Evolutionary conservation across 2,113 vertebrate genomes (phyloP).

Genomic region (Anas platyrhynchos): DNA sequence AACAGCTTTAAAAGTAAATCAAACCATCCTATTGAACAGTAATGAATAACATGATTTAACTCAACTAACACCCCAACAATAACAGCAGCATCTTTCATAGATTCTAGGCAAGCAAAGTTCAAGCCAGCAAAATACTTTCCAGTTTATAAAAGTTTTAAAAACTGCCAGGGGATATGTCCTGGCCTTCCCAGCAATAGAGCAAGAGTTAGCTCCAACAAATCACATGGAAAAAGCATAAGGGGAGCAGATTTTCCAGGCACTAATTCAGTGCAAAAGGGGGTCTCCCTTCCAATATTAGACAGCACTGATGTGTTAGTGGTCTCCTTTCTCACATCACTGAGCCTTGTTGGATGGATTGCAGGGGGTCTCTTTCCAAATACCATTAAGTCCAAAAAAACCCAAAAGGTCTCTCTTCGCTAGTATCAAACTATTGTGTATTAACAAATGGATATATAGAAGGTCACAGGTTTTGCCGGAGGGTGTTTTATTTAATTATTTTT

Average conservation of each 20-base stretch:
- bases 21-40: neutral
- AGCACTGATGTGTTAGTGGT: constrained; percentile 10
- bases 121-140: constrained; percentile 78
- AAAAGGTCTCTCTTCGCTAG: constrained; percentile 11
- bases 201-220: constrained; percentile 48
- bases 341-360: constrained; percentile 29
- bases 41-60: constrained; percentile 17
- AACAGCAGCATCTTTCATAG: constrained; percentile 31
- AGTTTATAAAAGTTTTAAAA: constrained; percentile 74
- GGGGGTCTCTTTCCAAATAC: constrained; percentile 53
- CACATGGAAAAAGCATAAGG: constrained; percentile 68
- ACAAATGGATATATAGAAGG: neutral
- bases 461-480: neutral
- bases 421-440: constrained; percentile 21
- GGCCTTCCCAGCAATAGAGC: constrained; percentile 52
- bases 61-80: constrained; percentile 20
- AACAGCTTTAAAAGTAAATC: neutral
- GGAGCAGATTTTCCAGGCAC: constrained; percentile 70
- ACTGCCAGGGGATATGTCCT: constrained; percentile 67
- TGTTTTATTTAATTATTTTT: too few relatives aligned
- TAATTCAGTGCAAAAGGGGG: constrained; percentile 51
- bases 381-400: neutral
- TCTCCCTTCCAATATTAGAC: constrained; percentile 58
- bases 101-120: constrained; percentile 40
- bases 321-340: neutral